phyloP scores from a whole-genome alignment of 2,888 invertebrate species.

The Cosmopolites sordidus region DNA sequence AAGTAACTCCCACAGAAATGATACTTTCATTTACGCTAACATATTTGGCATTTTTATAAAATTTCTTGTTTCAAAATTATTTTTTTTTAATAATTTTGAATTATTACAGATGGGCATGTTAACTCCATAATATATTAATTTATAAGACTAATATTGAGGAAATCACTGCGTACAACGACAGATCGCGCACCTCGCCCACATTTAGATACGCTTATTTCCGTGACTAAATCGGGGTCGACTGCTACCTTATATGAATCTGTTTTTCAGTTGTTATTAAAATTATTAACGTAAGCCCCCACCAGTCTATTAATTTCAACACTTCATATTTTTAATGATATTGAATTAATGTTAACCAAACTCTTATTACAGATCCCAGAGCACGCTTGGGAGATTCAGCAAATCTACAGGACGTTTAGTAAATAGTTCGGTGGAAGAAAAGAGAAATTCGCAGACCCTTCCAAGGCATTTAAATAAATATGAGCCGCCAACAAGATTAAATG shows the following conservation, averaged over 20 bases:
- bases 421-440: constrained; percentile 48
- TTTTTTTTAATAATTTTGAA: no score
- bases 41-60: no score
- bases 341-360: background rate
- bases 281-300: constrained; percentile 7
- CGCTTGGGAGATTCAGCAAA: constrained; percentile 79
- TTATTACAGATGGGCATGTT: no score
- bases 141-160: no score
- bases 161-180: no score
- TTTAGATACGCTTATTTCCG: constrained; percentile 25
- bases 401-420: constrained; percentile 67
- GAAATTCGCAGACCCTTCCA: constrained; percentile 74
- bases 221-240: constrained; percentile 18
- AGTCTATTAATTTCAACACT: background rate
- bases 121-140: no score
- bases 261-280: constrained; percentile 18
- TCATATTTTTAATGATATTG: background rate
- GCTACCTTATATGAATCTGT: constrained; percentile 21
- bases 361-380: constrained; percentile 64
- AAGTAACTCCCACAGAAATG: no score
- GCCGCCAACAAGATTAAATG: constrained; percentile 48
- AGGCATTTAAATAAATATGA: constrained; percentile 47
- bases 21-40: no score
- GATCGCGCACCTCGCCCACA: constrained; percentile 16
- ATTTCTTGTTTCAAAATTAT: no score